These are phyloP conservation scores for Trachymyrmex cornetzi DNA, from an alignment of 1,140 invertebrate genomes.

Conservation along the genomic window DNA sequence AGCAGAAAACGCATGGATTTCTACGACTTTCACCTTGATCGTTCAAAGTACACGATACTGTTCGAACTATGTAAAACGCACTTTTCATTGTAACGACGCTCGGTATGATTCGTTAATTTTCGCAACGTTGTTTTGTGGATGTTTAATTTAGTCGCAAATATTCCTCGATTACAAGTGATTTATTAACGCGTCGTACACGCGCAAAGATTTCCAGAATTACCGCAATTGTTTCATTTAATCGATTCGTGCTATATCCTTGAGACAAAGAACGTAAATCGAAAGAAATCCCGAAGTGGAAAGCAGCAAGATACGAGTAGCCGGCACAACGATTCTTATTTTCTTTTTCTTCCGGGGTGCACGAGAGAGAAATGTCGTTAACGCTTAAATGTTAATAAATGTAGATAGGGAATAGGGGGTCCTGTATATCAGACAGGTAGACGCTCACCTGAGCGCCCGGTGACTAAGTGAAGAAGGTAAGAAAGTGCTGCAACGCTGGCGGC, in stretches of 20 bases:
- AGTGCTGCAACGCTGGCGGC: slow-evolving; percentile 77
- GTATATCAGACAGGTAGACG: slow-evolving; percentile 80
- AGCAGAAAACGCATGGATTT: slow-evolving; percentile 68
- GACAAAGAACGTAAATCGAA: slow-evolving; percentile 59
- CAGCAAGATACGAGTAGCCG: slow-evolving; percentile 29
- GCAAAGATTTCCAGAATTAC: slow-evolving; percentile 11
- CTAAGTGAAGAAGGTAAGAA: slow-evolving; percentile 76
- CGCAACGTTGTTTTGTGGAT: neutral
- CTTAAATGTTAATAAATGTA: slow-evolving; percentile 86
- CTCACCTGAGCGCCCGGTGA: slow-evolving; percentile 72
- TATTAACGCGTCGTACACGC: neutral
- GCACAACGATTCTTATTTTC: slow-evolving; percentile 68
- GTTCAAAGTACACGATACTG: neutral
- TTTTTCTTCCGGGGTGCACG: slow-evolving; percentile 66
- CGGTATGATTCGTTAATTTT: slow-evolving; percentile 18
- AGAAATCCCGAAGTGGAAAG: slow-evolving; percentile 40
- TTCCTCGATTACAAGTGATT: neutral
- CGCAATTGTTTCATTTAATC: slow-evolving; percentile 41
- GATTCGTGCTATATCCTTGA: slow-evolving; percentile 33
- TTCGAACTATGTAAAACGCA: neutral
- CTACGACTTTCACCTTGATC: slow-evolving; percentile 62
- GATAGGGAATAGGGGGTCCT: slow-evolving; percentile 77
- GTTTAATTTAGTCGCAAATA: neutral
- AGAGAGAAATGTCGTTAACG: slow-evolving; percentile 84
- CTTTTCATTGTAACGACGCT: neutral